phyloP scores from a whole-genome alignment of 2,797 vertebrate genomes.

The Apodemus agrarius region DNA sequence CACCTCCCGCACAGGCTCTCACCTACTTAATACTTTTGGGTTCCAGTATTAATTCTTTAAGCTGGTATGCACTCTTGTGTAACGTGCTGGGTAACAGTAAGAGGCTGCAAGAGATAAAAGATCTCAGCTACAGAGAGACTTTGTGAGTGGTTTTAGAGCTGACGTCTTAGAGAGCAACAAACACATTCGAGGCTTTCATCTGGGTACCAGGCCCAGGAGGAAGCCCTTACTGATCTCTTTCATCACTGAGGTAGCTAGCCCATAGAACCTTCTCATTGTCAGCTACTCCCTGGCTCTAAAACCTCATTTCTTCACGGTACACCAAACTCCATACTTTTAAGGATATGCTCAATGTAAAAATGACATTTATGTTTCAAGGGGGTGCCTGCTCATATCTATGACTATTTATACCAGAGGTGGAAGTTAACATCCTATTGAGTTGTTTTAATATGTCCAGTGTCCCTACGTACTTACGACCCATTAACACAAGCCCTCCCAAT shows the following conservation, averaged over 20 bases:
- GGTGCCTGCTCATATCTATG: neutral
- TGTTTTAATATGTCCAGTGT: neutral
- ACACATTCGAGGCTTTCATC: rapidly evolving
- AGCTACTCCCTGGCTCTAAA: neutral
- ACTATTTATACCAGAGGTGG: neutral
- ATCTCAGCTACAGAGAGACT: neutral
- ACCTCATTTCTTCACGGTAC: neutral
- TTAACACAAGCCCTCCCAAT: neutral
- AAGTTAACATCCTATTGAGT: neutral
- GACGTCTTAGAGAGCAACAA: neutral
- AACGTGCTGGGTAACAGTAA: neutral
- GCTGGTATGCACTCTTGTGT: neutral
- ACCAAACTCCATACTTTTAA: neutral
- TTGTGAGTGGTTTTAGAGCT: neutral
- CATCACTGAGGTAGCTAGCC: neutral
- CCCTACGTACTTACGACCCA: too few species aligned
- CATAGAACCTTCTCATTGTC: neutral
- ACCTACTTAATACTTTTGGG: neutral
- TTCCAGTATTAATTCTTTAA: neutral
- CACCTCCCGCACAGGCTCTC: neutral
- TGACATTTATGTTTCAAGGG: neutral
- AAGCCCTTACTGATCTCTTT: neutral
- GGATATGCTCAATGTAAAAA: neutral
- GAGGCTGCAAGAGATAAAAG: neutral
- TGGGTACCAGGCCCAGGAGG: neutral